Percentiles rank a stretch among this genome's conserved stretches.
phyloP scores from a whole-genome alignment of 2,113 vertebrate genomes.

The Anas platyrhynchos region DNA sequence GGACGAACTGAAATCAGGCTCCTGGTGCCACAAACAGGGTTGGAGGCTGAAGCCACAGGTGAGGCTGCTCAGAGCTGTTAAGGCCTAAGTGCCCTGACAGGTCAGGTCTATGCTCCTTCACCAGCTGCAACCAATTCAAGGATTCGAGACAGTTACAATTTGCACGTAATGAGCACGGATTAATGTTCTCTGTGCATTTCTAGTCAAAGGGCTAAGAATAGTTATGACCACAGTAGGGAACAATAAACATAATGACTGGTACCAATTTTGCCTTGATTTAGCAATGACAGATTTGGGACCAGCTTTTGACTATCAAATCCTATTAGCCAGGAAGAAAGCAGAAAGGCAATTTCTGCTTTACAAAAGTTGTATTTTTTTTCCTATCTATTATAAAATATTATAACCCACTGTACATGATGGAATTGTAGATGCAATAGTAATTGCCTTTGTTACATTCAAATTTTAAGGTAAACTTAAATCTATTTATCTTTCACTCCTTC shows the following conservation, averaged over 20 bases:
- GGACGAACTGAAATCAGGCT: not conserved
- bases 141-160: not conserved
- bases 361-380: not conserved
- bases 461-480: not conserved
- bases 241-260: not conserved
- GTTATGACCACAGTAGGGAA: not conserved
- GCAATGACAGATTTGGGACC: not conserved
- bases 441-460: not conserved
- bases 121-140: not conserved
- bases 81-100: not conserved
- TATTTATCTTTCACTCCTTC: not conserved
- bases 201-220: not conserved
- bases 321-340: not conserved
- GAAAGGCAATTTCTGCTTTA: not conserved
- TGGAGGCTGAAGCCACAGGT: not conserved
- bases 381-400: not conserved
- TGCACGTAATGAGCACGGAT: not conserved
- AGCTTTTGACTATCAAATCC: not conserved
- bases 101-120: not conserved
- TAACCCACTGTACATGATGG: not conserved
- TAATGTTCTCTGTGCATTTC: not conserved
- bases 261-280: not conserved
- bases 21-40: accelerated
- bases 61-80: not conserved
- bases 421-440: not conserved